A percentile compares a stretch with the other conserved stretches of the same genome.
phyloP scores from a whole-genome alignment of 2,888 invertebrate species.

The Mythimna impura region DNA sequence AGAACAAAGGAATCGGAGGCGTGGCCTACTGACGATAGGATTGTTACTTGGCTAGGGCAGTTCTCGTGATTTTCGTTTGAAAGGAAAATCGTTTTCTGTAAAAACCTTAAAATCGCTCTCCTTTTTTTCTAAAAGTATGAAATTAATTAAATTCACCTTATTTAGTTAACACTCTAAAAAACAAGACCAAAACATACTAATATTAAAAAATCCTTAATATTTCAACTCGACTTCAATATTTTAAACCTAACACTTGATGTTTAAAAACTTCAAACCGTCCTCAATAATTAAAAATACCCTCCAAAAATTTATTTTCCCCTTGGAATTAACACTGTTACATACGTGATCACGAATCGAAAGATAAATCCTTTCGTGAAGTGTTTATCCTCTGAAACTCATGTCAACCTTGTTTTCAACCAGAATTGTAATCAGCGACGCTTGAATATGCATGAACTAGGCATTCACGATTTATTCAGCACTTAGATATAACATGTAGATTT shows the following conservation, averaged over 20 bases:
- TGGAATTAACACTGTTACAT: slow-evolving; percentile 15
- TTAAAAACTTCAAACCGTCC: background rate
- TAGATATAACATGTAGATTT: slow-evolving; percentile 41
- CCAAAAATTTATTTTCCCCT: background rate
- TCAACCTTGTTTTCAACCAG: slow-evolving; percentile 68
- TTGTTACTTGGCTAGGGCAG: no score
- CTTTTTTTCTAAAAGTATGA: no score
- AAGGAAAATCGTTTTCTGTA: no score
- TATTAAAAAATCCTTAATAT: background rate
- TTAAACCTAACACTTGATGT: background rate
- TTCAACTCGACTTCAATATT: background rate
- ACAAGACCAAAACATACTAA: background rate
- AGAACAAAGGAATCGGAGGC: no score
- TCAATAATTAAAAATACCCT: slow-evolving; percentile 20
- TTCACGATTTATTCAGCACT: slow-evolving; percentile 37
- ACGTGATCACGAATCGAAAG: slow-evolving; percentile 63
- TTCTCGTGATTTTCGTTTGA: no score
- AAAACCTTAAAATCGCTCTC: no score
- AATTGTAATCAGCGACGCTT: slow-evolving; percentile 67
- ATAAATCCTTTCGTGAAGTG: slow-evolving; percentile 42
- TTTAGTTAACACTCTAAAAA: no score
- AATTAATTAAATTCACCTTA: no score
- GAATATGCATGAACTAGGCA: slow-evolving; percentile 68
- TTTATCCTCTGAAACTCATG: slow-evolving; percentile 65
- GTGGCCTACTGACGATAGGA: no score